Evolutionary conservation across 2,113 vertebrate species (phyloP), one percentile per base, ranked within the genome.

Genomic region (Lasiurus cinereus): DNA sequence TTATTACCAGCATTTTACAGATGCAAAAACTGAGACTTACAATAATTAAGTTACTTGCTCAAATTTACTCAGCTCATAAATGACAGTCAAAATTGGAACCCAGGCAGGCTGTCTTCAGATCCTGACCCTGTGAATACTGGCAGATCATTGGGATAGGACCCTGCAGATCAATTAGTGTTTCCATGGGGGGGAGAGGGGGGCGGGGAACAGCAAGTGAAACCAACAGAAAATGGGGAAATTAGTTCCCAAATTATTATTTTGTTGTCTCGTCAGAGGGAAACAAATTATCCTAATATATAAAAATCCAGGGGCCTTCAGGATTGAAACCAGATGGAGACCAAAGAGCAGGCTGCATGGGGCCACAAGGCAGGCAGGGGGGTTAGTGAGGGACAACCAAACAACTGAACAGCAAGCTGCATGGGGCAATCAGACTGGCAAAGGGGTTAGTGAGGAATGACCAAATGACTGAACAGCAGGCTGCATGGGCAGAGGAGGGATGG

Each of bases 31-130:
- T 83, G 27, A 92, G n/a, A 8, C n/a, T 80, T 74, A 76, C 2
- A 67, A 93, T 33, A 96, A 92, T 83, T 79, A 82, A 67, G n/a
- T 84, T 6, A 50, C 52, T 94, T 50, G 39, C 10, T 87, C 77
- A 92, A 92, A 90, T 87, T n/a, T 50, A 83, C 6, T 7, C 8
- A n/a, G 9, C 14, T 88, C 19, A 8, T 50, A 92, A 93, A 59
- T 54, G 59, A 69, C 24, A 95, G 16, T 29, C 52, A 70, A 52
- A 85, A 22, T 31, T 78, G 76, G 50, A 79, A 87, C 48, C 46
- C 21, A 82, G 24, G 43, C 8, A 2, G 0, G 33, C 43, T 50
- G 22, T 18, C 9, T 50, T 90, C 52, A 92, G 54, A 62, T 50
- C 19, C 33, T 27, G 7, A 33, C 18, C 33, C 8, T 56, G 9